Base-by-base conservation (phyloP, 2,888 invertebrate species). In the Thymelicus sylvestris region DNA sequence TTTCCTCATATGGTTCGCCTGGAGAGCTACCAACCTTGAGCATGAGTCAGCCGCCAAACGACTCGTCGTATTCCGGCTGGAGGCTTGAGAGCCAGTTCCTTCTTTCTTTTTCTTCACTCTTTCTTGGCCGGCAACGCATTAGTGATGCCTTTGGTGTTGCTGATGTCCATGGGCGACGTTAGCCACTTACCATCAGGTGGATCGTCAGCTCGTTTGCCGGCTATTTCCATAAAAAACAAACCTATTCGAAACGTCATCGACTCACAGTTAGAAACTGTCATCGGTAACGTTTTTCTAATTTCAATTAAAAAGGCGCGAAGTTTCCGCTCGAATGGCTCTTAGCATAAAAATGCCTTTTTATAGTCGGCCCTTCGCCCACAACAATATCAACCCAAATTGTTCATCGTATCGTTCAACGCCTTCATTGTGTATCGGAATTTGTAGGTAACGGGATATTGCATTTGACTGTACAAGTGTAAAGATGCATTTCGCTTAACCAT, bases 381-480 rank as follows among this genome's bases (percentile, higher is more conserved):
- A 89, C 87, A 86, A 89, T 89, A 86, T 87, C 81, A 79, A 75
- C 78, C 86, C 82, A 87, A 89, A 90, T 89, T 87, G 84, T 84
- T 86, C 81, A 81, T 86, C 86, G 70, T 70, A 31, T 64, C 70
- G 59, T 59, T 80, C 78, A 79, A 81, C 81, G 82, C 82, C 76
- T 80, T 83, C 76, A 88, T 90, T 89, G 87, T 90, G 83, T 82
- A 79, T 79, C 79, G 89, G 86, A 88, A 84, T 86, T 86, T 87
- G 70, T 86, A 83, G 86, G 60, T 75, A 75, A 75, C 74, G 72
- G 74, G 67, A 72, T 57, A 50, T 69, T 71, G 66, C 70, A 88
- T 81, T 86, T 81, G 77, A 80, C 80, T 83, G 71, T 62, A 76
- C 75, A 79, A 84, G 84, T 81, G 79, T 86, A 85, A 84, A 84